Percentiles rank a stretch among this genome's conserved stretches.
Evolutionary conservation across 2,888 invertebrate species (phyloP).

Genomic region (Pycnomerus fuliginosus): DNA sequence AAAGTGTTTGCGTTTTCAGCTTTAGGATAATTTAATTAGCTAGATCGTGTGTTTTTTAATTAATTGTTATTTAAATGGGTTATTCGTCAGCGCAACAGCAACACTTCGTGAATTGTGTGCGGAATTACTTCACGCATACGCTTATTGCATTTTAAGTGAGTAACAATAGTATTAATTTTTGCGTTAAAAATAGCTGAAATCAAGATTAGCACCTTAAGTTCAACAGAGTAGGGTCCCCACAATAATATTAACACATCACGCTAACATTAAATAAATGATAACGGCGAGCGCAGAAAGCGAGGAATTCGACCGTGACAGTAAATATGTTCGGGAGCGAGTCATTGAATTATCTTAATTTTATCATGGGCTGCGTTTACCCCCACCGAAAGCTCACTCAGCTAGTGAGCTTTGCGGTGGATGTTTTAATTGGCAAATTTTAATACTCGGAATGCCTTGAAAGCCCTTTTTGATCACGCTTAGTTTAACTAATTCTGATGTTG

Average conservation of each 20-base stretch:
- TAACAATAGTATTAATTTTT: slow-evolving; percentile 15
- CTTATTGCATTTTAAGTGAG: slow-evolving; percentile 16
- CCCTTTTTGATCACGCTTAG: slow-evolving; percentile 21
- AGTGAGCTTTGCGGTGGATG: slow-evolving; percentile 7
- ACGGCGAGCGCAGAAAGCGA: slow-evolving; percentile 14
- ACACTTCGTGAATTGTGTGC: slow-evolving; percentile 1
- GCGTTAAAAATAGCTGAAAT: slow-evolving; percentile 22
- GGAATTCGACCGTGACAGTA: slow-evolving; percentile 14
- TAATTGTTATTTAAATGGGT: slow-evolving; percentile 18
- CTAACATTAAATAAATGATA: slow-evolving; percentile 32
- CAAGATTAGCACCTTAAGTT: slow-evolving; percentile 23
- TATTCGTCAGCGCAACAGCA: slow-evolving; percentile 4
- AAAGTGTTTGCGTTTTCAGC: slow-evolving; percentile 10
- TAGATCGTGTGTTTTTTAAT: slow-evolving; percentile 15
- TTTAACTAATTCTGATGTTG: slow-evolving; percentile 18
- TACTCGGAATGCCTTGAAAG: slow-evolving; percentile 15
- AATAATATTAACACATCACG: slow-evolving; percentile 37
- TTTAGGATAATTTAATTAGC: slow-evolving; percentile 14
- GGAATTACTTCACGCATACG: slow-evolving; percentile 16
- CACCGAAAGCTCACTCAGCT: slow-evolving; percentile 6
- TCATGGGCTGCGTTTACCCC: slow-evolving; percentile 6
- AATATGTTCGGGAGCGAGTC: slow-evolving; percentile 16
- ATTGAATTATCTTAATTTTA: slow-evolving; percentile 18
- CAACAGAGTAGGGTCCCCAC: slow-evolving; percentile 18
- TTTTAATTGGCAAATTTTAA: slow-evolving; percentile 18